Evolutionary conservation across 2,888 invertebrate species (phyloP).

Genomic region (Drosophila borborema): DNA sequence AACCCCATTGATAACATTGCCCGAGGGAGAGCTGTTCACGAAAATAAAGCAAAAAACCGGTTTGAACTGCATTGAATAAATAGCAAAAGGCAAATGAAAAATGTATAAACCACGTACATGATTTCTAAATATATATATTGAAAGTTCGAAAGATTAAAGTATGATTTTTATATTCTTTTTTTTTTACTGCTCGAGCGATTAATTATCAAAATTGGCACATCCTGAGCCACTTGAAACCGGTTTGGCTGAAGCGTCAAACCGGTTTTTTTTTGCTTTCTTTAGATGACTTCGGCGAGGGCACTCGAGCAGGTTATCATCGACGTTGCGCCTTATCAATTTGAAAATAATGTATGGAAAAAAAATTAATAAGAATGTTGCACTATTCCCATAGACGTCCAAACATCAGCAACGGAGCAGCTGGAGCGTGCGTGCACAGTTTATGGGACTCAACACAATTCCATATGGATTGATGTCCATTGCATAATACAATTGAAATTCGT

Average conservation of each 20-base stretch:
- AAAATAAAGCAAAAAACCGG: constrained; percentile 40
- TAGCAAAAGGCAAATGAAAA: constrained; percentile 28
- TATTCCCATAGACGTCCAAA: constrained; percentile 29
- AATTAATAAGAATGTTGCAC: constrained; percentile 14
- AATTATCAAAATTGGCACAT: constrained; percentile 71
- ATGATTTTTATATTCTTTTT: constrained; percentile 2
- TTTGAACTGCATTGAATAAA: constrained; percentile 41
- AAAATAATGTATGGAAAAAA: background rate
- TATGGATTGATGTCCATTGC: constrained; percentile 19
- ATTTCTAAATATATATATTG: constrained; percentile 53
- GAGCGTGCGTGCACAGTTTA: constrained; percentile 50
- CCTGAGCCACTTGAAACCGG: constrained; percentile 59
- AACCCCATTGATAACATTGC: constrained; percentile 40
- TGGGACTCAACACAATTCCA: constrained; percentile 3
- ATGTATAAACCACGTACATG: constrained; percentile 17
- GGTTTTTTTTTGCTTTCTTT: constrained; percentile 50
- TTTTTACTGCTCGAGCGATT: constrained; percentile 35
- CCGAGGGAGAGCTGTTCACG: background rate
- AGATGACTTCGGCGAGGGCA: constrained; percentile 47
- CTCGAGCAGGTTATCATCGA: constrained; percentile 63
- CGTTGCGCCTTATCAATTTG: constrained; percentile 24
- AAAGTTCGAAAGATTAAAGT: constrained; percentile 55
- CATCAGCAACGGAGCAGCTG: constrained; percentile 39
- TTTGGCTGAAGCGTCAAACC: constrained; percentile 51
- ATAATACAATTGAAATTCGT: constrained; percentile 17